These are phyloP conservation scores for Molorchus minor DNA, from an alignment of 2,888 invertebrate genomes.

Conservation along the genomic window DNA sequence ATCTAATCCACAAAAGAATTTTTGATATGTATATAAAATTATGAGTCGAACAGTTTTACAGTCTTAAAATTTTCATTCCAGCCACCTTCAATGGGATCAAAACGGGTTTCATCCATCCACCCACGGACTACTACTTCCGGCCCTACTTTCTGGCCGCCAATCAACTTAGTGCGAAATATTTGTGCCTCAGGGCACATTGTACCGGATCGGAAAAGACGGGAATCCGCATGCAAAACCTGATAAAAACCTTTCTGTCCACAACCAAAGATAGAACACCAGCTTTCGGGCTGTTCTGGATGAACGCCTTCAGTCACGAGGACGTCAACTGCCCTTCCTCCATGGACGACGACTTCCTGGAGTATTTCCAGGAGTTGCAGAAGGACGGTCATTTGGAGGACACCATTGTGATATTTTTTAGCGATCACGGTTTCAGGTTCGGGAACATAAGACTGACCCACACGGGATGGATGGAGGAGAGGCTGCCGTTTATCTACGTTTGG, in stretches of 20 bases:
- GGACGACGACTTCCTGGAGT: conserved; percentile 70
- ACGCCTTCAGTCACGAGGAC: conserved; percentile 76
- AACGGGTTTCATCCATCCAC: conserved; percentile 74
- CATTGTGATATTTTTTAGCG: conserved; percentile 78
- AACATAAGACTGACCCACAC: conserved; percentile 72
- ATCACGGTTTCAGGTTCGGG: conserved; percentile 83
- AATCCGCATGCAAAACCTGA: conserved; percentile 75
- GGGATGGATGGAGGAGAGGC: conserved; percentile 81
- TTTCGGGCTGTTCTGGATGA: conserved; percentile 83
- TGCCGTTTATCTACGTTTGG: conserved; percentile 78
- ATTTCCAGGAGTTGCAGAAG: conserved; percentile 68
- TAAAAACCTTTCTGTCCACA: conserved; percentile 71
- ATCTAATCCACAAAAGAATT: too few species aligned
- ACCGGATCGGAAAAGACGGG: conserved; percentile 71
- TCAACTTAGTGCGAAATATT: conserved; percentile 63
- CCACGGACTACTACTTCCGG: conserved; percentile 83
- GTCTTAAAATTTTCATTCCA: conserved; percentile 16
- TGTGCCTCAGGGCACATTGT: conserved; percentile 62
- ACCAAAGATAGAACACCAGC: conserved; percentile 67
- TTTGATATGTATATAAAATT: too few species aligned
- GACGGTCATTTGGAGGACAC: conserved; percentile 72
- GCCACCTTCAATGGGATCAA: conserved; percentile 80
- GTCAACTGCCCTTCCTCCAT: conserved; percentile 74
- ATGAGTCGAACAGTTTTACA: too few species aligned
- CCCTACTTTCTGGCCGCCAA: conserved; percentile 77